Percentiles rank a stretch among this genome's conserved stretches.
Evolutionary conservation across 2,113 vertebrate species (phyloP).

Genomic region (Taurulus bubalis): DNA sequence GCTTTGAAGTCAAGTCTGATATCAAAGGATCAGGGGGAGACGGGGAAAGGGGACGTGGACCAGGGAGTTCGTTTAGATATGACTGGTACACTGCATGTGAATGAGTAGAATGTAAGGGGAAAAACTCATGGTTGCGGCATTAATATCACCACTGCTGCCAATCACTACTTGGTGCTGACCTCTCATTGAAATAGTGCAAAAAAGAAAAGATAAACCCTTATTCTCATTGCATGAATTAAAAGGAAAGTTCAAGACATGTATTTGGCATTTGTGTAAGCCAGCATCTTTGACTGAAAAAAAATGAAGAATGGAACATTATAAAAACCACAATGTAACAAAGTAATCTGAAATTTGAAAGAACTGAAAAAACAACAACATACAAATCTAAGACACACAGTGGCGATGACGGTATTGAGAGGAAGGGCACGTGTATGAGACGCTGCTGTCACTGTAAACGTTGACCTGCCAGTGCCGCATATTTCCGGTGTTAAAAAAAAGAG

Average conservation of each 20-base stretch:
- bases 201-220: background rate
- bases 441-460: constrained; percentile 27
- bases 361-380: background rate
- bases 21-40: constrained; percentile 67
- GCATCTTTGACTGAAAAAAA: background rate
- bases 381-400: background rate
- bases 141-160: constrained; percentile 3
- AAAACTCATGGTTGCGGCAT: constrained; percentile 7
- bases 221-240: background rate
- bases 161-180: background rate
- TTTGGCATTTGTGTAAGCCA: background rate
- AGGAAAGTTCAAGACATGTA: background rate
- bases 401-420: constrained; percentile 5
- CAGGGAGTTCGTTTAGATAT: constrained; percentile 47
- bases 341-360: background rate
- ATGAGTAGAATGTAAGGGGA: constrained; percentile 21
- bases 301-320: background rate
- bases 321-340: background rate
- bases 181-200: constrained; percentile 3
- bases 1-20: constrained; percentile 76
- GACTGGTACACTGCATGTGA: constrained; percentile 41
- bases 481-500: constrained; percentile 23
- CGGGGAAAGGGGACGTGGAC: constrained; percentile 33
- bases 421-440: constrained; percentile 32
- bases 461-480: constrained; percentile 42